Evolutionary conservation across 1,140 invertebrate species (phyloP).

Genomic region (Drosophila subobscura): DNA sequence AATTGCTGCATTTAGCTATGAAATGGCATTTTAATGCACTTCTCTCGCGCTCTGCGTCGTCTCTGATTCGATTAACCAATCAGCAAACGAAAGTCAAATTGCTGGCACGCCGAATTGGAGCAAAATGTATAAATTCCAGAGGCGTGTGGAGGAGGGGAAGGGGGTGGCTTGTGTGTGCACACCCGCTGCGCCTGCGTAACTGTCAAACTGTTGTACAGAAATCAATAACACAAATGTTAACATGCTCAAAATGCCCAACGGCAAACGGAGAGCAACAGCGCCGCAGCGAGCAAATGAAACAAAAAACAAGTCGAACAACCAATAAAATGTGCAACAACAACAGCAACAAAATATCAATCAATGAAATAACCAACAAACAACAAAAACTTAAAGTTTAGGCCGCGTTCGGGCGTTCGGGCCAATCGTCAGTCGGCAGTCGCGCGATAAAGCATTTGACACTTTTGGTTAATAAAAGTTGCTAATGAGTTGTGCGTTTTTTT

Average conservation of each 20-base stretch:
- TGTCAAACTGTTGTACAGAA: slow-evolving; percentile 72
- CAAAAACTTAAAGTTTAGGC: slow-evolving; percentile 53
- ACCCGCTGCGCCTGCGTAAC: slow-evolving; percentile 60
- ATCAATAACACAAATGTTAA: slow-evolving; percentile 81
- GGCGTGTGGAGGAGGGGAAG: slow-evolving; percentile 5
- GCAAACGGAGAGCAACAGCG: slow-evolving; percentile 29
- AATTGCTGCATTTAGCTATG: slow-evolving; percentile 43
- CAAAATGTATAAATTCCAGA: slow-evolving; percentile 32
- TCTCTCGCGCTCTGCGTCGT: too few relatives aligned
- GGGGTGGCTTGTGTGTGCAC: not conserved
- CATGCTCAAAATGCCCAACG: slow-evolving; percentile 63
- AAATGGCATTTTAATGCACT: slow-evolving; percentile 59
- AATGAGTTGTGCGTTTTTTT: slow-evolving; percentile 56
- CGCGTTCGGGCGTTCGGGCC: slow-evolving; percentile 36
- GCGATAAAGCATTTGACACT: slow-evolving; percentile 61
- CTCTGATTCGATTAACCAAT: slow-evolving; percentile 70
- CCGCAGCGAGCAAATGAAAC: slow-evolving; percentile 7
- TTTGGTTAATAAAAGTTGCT: slow-evolving; percentile 78
- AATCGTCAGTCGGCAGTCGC: slow-evolving; percentile 37
- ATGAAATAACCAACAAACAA: slow-evolving; percentile 35
- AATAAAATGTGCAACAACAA: slow-evolving; percentile 35
- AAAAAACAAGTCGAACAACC: slow-evolving; percentile 50
- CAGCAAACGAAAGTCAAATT: slow-evolving; percentile 70
- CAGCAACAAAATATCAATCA: slow-evolving; percentile 17
- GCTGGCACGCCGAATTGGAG: slow-evolving; percentile 36